Evolutionary conservation across 1,140 invertebrate genomes (phyloP).

Genomic region (Lanistes nyassanus): DNA sequence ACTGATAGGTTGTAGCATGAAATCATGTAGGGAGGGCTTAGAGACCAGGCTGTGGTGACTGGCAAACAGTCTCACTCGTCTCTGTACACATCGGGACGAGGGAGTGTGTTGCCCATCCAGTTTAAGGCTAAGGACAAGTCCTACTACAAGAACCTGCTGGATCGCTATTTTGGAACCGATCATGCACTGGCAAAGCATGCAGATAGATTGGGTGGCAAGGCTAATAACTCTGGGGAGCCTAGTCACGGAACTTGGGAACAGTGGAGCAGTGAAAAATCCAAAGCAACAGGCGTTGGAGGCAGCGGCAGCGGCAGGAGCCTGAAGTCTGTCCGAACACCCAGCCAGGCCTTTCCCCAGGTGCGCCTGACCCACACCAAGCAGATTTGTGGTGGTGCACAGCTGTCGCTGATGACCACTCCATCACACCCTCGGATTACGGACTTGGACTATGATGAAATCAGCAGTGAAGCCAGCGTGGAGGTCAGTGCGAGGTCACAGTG

Average conservation of each 20-base stretch:
- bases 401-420: too few relatives aligned
- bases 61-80: neutral
- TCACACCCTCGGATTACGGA: too few relatives aligned
- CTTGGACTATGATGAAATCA: too few relatives aligned
- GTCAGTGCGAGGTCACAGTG: too few relatives aligned
- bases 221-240: too few relatives aligned
- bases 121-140: conserved; percentile 56
- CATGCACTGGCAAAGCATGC: conserved; percentile 55
- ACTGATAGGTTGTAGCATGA: too few relatives aligned
- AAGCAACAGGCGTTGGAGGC: neutral
- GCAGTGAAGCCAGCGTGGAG: too few relatives aligned
- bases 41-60: neutral
- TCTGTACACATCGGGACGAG: conserved; percentile 2
- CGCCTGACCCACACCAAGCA: conserved; percentile 48
- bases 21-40: neutral
- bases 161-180: conserved; percentile 60
- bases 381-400: conserved; percentile 19
- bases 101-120: conserved; percentile 7
- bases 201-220: neutral
- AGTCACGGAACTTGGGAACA: too few relatives aligned
- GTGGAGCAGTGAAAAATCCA: too few relatives aligned
- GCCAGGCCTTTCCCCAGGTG: conserved; percentile 51
- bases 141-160: conserved; percentile 61
- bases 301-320: neutral
- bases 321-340: conserved; percentile 29